Conservation (phyloP, 2,797 vertebrate genomes). For the Hybognathus amarus region DNA sequence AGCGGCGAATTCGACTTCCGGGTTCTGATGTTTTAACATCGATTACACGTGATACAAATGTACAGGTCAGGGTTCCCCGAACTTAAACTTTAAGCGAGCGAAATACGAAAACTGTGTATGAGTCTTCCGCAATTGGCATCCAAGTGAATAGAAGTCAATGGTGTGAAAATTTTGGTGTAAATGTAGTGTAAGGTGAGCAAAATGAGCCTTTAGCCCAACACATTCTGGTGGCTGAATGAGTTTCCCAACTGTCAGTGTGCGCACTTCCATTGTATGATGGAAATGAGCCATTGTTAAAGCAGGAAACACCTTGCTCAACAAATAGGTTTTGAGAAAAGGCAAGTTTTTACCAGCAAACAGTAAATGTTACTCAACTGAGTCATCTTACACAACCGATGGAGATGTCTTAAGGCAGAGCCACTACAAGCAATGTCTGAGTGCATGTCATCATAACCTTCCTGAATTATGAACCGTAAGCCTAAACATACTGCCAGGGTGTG, state of each 20-base stretch:
- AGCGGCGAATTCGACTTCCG: background rate
- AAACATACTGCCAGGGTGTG: conserved; percentile 34
- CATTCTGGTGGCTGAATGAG: conserved; percentile 66
- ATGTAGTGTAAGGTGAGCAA: background rate
- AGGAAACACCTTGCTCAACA: conserved; percentile 83
- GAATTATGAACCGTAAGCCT: conserved; percentile 18
- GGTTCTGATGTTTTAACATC: background rate
- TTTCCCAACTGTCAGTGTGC: conserved; percentile 75
- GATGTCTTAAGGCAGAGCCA: conserved; percentile 32
- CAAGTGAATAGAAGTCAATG: background rate
- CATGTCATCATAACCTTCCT: conserved; percentile 41
- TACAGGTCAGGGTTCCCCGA: background rate
- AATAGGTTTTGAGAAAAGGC: conserved; percentile 61
- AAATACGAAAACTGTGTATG: background rate
- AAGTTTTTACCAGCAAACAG: conserved; percentile 58
- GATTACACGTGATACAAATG: background rate
- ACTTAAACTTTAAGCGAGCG: background rate
- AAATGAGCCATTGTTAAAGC: conserved; percentile 80
- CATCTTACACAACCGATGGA: conserved; percentile 52
- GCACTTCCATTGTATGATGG: conserved; percentile 75
- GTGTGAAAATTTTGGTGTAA: background rate
- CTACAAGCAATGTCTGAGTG: conserved; percentile 13
- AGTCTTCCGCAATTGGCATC: background rate
- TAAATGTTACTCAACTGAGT: conserved; percentile 62
- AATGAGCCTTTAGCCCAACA: conserved; percentile 3